Base-by-base conservation (phyloP, 1,140 invertebrate genomes). In the Atopsyche davidsoni region DNA sequence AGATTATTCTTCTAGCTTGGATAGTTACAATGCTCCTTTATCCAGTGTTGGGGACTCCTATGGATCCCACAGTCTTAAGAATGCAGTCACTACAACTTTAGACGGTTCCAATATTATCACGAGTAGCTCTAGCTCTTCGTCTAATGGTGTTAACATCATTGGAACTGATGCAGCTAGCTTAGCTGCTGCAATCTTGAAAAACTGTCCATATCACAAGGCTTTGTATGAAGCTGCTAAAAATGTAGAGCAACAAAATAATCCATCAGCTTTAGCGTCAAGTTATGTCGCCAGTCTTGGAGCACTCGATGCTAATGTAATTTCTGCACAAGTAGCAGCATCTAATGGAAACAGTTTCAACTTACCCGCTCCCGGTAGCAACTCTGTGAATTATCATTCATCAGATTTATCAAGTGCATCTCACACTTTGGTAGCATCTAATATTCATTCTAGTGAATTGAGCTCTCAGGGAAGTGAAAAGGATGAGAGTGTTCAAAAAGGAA, bases 21-120 rank as follows among this genome's bases (percentile, higher is more conserved):
- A 75, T 25, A 76, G 73, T n/a, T 78, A 78, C 47, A 66, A 67
- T 13, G 72, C 62, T 10, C 73, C 76, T 1, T 57, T 75, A 9
- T 51, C 70, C 4, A 70, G 69, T 21, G 64, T 75, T 10, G 67
- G 67, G 44, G 74, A 73, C 32, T 68, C 72, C 28, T 72, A 72
- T 13, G 68, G 67, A 7, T 65, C 72, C 31, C 71, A 68, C 1
- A 70, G 68, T 13, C 63, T 60, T 17, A 65, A 58, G 1, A 70
- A 67, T 22, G 55, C 61, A 4, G 59, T 75, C 0, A 67, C 69
- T 3, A 63, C 72, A 0, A 68, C 67, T 9, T 21, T 73, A 2
- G 70, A 75, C 53, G 55, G 55, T 13, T 52, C 49, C 22, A 40
- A 31, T 9, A 36, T 57, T 22, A 14, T 39, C 11, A 31, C 31